phyloP scores from a whole-genome alignment of 2,888 invertebrate genomes.

The Galerucella pusilla region DNA sequence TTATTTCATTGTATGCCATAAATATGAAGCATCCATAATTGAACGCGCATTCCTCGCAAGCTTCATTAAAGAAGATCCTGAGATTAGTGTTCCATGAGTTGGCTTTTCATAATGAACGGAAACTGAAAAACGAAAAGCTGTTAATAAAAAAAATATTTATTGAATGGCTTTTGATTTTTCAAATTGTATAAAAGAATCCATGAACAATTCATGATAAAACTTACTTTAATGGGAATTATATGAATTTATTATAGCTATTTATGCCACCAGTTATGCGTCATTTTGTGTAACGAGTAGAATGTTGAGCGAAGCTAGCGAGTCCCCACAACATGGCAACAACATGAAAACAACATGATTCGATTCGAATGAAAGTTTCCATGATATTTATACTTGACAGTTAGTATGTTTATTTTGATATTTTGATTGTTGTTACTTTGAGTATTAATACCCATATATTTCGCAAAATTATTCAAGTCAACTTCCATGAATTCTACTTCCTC shows the following conservation, averaged over 20 bases:
- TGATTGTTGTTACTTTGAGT: too few species aligned
- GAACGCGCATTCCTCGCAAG: not conserved
- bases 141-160: not conserved
- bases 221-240: not conserved
- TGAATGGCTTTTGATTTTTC: not conserved
- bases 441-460: too few species aligned
- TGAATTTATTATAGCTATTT: not conserved
- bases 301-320: too few species aligned
- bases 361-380: too few species aligned
- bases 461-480: too few species aligned
- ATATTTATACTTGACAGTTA: too few species aligned
- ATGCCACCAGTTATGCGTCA: too few species aligned
- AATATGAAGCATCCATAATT: slow-evolving; percentile 6
- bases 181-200: not conserved
- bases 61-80: slow-evolving; percentile 1
- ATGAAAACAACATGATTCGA: too few species aligned
- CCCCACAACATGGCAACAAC: too few species aligned
- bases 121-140: slow-evolving; percentile 2
- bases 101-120: slow-evolving; percentile 6
- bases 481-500: too few species aligned
- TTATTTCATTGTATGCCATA: not conserved
- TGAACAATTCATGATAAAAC: not conserved
- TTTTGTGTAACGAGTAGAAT: too few species aligned
- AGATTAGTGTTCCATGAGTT: slow-evolving; percentile 2
- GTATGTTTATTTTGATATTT: too few species aligned